Evolutionary conservation across 2,113 vertebrate genomes (phyloP).

Genomic region (Brevimyrus niger): DNA sequence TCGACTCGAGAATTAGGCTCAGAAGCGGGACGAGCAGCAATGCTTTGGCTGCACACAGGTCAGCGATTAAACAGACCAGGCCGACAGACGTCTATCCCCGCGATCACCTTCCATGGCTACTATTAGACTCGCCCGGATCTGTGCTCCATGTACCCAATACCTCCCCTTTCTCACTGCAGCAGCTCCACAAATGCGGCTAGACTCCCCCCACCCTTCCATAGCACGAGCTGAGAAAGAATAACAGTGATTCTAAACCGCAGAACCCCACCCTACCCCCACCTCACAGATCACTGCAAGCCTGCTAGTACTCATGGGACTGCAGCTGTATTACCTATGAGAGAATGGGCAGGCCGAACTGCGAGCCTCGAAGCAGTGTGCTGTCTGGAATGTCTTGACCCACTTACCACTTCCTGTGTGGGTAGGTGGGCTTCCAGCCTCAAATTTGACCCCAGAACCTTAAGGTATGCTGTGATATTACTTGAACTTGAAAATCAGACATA

Average conservation of each 20-base stretch:
- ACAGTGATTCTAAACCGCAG: constrained; percentile 6
- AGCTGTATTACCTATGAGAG: background rate
- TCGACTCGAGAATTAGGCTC: background rate
- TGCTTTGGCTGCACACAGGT: background rate
- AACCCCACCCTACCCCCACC: constrained; percentile 10
- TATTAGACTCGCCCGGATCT: too few species aligned
- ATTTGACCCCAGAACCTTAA: constrained; percentile 3
- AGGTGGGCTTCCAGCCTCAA: constrained; percentile 7
- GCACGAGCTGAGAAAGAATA: constrained; percentile 16
- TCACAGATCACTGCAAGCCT: background rate
- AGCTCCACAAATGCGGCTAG: background rate
- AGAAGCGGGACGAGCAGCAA: background rate
- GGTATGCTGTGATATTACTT: background rate
- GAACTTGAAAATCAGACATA: background rate
- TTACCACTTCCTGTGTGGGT: constrained; percentile 12
- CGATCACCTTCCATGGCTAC: background rate
- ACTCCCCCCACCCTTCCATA: constrained; percentile 11
- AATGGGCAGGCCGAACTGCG: background rate
- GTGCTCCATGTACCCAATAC: background rate
- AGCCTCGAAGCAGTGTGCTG: background rate
- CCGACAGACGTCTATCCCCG: background rate
- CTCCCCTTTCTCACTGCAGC: background rate
- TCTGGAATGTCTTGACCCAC: constrained; percentile 14
- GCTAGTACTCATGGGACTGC: background rate
- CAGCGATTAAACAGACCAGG: background rate